phyloP scores from a whole-genome alignment of 2,888 invertebrate species.

The Cantharis flavilabris region DNA sequence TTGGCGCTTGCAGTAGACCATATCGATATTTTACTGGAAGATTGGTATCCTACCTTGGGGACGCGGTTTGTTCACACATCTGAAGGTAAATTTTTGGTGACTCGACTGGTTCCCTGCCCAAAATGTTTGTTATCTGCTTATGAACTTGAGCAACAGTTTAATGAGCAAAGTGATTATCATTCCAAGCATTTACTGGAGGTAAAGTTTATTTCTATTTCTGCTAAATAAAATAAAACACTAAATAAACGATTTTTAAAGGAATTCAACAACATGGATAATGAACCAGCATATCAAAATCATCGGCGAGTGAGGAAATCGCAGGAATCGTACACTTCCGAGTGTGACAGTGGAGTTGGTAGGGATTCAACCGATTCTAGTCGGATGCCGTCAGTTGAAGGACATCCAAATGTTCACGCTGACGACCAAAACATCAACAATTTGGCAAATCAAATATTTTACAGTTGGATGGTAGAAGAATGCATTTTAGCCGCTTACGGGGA shows the following conservation, averaged over 20 bases:
- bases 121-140: conserved; percentile 70
- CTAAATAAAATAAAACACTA: not conserved
- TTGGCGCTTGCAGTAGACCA: conserved; percentile 91
- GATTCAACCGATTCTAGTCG: conserved; percentile 81
- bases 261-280: conserved; percentile 16
- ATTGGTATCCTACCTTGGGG: conserved; percentile 97
- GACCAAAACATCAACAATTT: conserved; percentile 38
- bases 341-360: conserved; percentile 86
- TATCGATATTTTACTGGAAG: conserved; percentile 93
- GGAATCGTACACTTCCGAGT: conserved; percentile 80
- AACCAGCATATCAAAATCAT: conserved; percentile 27
- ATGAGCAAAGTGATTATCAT: conserved; percentile 38
- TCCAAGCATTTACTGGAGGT: conserved; percentile 39
- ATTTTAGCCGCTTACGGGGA: conserved; percentile 84
- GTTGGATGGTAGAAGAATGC: conserved; percentile 96
- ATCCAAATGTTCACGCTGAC: conserved; percentile 58
- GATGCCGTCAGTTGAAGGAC: conserved; percentile 82
- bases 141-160: conserved; percentile 46
- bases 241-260: conserved; percentile 2
- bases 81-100: conserved; percentile 92
- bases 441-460: conserved; percentile 59
- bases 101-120: conserved; percentile 90
- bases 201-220: not conserved
- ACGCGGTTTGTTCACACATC: conserved; percentile 98
- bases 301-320: conserved; percentile 61